These are phyloP conservation scores for Petrocephalus sullivani DNA, from an alignment of 2,797 vertebrate species.

Conservation along the genomic window DNA sequence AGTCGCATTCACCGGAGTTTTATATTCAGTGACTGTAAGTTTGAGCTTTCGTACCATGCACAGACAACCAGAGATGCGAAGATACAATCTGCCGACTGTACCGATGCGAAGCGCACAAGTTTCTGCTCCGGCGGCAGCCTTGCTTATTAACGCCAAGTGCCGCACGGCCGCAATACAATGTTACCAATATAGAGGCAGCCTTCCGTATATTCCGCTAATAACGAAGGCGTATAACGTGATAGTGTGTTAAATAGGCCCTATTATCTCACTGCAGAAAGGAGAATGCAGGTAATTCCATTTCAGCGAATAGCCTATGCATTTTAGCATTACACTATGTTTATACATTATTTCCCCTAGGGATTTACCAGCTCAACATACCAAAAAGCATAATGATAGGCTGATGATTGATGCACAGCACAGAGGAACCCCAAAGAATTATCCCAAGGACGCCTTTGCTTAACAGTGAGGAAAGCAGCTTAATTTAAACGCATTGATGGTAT, in stretches of 20 bases:
- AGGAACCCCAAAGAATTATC: neutral
- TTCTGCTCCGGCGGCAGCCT: neutral
- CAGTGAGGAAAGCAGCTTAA: neutral
- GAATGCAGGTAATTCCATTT: neutral
- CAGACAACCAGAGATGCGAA: neutral
- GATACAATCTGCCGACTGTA: neutral
- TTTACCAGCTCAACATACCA: neutral
- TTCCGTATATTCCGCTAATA: neutral
- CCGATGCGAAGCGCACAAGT: neutral
- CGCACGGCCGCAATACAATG: neutral
- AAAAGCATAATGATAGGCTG: neutral
- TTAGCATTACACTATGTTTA: neutral
- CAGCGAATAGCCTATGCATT: neutral
- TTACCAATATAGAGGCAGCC: too few relatives aligned
- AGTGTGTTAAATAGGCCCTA: neutral
- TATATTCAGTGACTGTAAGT: neutral
- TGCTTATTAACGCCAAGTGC: neutral
- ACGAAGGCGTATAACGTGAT: neutral
- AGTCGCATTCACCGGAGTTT: neutral
- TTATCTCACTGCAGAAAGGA: neutral
- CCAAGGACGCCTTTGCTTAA: neutral
- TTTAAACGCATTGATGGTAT: neutral
- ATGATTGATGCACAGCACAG: neutral
- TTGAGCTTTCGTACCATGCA: neutral
- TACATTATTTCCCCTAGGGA: neutral